phyloP scores from a whole-genome alignment of 2,888 invertebrate genomes.

The Anagyrus pseudococci region DNA sequence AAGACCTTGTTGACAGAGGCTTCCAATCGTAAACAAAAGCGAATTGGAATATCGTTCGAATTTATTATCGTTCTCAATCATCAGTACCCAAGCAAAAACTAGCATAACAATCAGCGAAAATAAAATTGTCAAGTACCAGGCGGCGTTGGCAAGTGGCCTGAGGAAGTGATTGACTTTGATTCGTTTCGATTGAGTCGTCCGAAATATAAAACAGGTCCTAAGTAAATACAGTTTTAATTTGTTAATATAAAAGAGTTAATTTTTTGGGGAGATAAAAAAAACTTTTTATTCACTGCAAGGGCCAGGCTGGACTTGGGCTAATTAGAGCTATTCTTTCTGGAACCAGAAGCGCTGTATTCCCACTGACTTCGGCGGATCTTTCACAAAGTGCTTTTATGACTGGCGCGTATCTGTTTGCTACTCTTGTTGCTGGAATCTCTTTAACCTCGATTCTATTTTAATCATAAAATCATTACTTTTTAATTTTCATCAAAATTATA shows the following conservation, averaged over 20 bases:
- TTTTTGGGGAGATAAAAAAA: slow-evolving; percentile 8
- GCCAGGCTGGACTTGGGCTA: no score
- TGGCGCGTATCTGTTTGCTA: no score
- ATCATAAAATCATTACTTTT: no score
- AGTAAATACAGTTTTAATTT: slow-evolving; percentile 29
- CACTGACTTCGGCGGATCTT: no score
- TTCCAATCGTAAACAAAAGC: slow-evolving; percentile 40
- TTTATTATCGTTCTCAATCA: slow-evolving; percentile 35
- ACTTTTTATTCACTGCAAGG: not conserved
- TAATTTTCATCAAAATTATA: no score
- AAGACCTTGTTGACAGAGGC: slow-evolving; percentile 49
- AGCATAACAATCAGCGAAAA: slow-evolving; percentile 20
- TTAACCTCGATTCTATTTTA: no score
- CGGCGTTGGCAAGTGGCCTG: slow-evolving; percentile 41
- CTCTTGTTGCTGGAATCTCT: no score
- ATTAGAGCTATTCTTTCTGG: no score
- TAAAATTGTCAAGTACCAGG: slow-evolving; percentile 41
- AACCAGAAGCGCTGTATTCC: no score
- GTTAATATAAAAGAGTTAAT: slow-evolving; percentile 19
- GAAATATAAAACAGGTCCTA: slow-evolving; percentile 49
- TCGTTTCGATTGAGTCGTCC: slow-evolving; percentile 39
- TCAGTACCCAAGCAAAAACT: slow-evolving; percentile 38
- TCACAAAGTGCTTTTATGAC: no score
- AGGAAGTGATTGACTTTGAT: slow-evolving; percentile 41
- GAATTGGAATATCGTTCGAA: slow-evolving; percentile 33